Evolutionary conservation across 2,113 vertebrate genomes (phyloP).

Genomic region (Heterotis niloticus): DNA sequence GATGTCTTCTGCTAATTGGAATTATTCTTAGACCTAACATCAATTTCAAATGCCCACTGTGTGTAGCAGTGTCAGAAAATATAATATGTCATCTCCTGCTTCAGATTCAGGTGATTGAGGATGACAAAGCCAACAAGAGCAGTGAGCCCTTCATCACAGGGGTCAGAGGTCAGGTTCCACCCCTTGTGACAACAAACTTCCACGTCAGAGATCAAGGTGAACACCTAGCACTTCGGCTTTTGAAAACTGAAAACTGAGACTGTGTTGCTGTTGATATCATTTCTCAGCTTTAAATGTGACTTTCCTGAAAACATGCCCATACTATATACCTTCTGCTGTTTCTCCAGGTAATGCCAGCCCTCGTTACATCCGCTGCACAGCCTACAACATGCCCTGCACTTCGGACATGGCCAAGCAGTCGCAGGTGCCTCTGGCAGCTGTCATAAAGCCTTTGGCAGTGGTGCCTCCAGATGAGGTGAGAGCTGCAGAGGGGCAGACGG

Average conservation of each 20-base stretch:
- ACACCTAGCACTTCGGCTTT: background rate
- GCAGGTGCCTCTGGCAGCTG: slow-evolving; percentile 92
- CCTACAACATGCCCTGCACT: slow-evolving; percentile 95
- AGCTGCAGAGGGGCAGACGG: too few species aligned
- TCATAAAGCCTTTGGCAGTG: slow-evolving; percentile 88
- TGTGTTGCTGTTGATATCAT: background rate
- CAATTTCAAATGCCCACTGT: too few species aligned
- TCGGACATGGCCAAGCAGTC: slow-evolving; percentile 99
- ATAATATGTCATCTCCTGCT: slow-evolving; percentile 25
- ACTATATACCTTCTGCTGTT: background rate
- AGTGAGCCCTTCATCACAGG: slow-evolving; percentile 89
- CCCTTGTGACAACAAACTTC: slow-evolving; percentile 93
- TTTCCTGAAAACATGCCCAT: too few species aligned
- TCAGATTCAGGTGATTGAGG: slow-evolving; percentile 98
- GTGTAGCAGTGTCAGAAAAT: too few species aligned
- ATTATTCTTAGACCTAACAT: too few species aligned
- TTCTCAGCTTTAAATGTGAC: background rate
- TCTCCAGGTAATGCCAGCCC: slow-evolving; percentile 88
- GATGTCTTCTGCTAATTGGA: too few species aligned
- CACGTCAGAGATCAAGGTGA: slow-evolving; percentile 95
- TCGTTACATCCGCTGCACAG: slow-evolving; percentile 89
- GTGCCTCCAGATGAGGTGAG: slow-evolving; percentile 89
- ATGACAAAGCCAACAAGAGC: slow-evolving; percentile 82
- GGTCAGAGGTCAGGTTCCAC: slow-evolving; percentile 89
- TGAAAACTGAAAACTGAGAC: background rate